Conservation (phyloP, 2,113 vertebrate species). For the Chiloscyllium plagiosum region DNA sequence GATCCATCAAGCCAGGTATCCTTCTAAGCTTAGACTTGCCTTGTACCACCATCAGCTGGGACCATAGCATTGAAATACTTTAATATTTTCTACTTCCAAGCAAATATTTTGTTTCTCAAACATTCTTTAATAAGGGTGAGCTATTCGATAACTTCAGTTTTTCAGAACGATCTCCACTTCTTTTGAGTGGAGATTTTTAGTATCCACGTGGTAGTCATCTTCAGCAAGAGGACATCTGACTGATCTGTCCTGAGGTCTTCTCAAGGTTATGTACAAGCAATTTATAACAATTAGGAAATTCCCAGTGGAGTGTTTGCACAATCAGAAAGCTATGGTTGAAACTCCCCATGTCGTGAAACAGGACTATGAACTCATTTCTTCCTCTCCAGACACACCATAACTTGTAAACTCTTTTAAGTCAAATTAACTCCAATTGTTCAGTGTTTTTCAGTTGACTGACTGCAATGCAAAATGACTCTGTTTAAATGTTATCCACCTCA, state of each 20-base stretch:
- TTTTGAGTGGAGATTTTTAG: background rate
- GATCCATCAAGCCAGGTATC: no score
- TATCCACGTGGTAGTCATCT: background rate
- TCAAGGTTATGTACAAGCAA: background rate
- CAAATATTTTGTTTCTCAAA: background rate
- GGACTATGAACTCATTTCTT: background rate
- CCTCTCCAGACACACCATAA: background rate
- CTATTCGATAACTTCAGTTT: background rate
- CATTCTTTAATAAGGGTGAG: background rate
- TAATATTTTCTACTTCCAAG: background rate
- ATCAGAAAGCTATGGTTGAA: background rate
- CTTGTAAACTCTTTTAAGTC: background rate
- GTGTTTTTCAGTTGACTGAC: background rate
- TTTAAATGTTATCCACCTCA: background rate
- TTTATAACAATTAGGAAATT: background rate
- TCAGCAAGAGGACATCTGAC: background rate
- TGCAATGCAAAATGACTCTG: background rate
- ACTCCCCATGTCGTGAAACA: background rate
- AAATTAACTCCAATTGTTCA: no score
- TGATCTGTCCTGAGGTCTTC: background rate
- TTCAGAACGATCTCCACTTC: background rate
- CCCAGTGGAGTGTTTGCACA: background rate
- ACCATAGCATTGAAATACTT: background rate
- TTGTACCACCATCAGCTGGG: no score
- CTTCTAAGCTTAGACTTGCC: no score